A percentile compares a stretch with the other conserved stretches of the same genome.
phyloP scores from a whole-genome alignment of 2,797 vertebrate genomes.

The Masticophis lateralis region DNA sequence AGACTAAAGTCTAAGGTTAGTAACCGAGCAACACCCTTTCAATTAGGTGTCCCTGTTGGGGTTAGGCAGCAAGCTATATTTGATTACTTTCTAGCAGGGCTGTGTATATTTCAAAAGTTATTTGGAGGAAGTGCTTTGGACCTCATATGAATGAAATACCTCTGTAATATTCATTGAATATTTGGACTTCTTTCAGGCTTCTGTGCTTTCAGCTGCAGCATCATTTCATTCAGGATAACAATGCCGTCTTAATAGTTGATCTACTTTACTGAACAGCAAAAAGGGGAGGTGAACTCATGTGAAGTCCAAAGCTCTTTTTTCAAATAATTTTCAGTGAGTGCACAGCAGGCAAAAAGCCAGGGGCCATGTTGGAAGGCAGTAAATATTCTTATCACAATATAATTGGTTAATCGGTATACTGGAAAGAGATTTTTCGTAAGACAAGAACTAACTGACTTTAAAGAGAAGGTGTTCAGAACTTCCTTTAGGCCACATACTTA shows the following conservation, averaged over 20 bases:
- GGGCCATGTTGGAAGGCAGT: slow-evolving; percentile 72
- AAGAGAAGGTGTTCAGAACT: background rate
- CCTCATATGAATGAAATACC: background rate
- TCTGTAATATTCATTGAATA: background rate
- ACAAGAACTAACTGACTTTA: slow-evolving; percentile 5
- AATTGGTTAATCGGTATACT: slow-evolving; percentile 1
- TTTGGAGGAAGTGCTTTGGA: background rate
- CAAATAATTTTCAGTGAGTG: slow-evolving; percentile 24
- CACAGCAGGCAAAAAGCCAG: slow-evolving; percentile 53
- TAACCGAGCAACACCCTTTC: slow-evolving; percentile 32
- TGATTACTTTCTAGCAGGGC: background rate
- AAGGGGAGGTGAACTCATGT: background rate
- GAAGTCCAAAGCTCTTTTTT: background rate
- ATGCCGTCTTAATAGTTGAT: background rate
- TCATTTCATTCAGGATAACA: background rate
- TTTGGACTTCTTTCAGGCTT: background rate
- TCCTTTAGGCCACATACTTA: slow-evolving; percentile 10
- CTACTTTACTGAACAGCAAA: background rate
- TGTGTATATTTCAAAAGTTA: background rate
- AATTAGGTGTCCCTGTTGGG: slow-evolving; percentile 49
- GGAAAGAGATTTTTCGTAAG: slow-evolving; percentile 3
- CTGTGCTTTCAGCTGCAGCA: background rate
- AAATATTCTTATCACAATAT: slow-evolving; percentile 35
- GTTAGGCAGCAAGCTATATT: slow-evolving; percentile 40
- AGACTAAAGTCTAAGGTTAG: slow-evolving; percentile 44